Conservation (phyloP, 1,140 invertebrate species). For the Cylas formicarius region DNA sequence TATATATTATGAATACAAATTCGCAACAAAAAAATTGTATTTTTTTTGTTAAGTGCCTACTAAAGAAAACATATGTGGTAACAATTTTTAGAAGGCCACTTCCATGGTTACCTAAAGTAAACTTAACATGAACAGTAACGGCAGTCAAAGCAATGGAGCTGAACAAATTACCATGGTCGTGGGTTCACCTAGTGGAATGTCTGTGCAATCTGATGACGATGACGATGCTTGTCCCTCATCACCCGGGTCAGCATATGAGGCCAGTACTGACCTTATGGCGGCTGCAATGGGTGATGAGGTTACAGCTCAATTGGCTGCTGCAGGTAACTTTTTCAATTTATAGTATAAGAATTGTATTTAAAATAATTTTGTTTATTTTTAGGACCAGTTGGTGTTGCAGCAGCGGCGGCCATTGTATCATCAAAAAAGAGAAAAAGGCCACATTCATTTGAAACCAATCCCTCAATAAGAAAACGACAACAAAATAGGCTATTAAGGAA, state of each 20-base stretch:
- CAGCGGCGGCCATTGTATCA: slow-evolving; percentile 92
- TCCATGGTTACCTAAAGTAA: slow-evolving; percentile 33
- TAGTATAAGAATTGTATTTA: no score
- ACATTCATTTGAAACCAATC: slow-evolving; percentile 97
- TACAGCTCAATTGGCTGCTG: slow-evolving; percentile 89
- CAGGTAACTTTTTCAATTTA: slow-evolving; percentile 67
- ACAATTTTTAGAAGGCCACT: slow-evolving; percentile 29
- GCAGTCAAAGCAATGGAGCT: slow-evolving; percentile 50
- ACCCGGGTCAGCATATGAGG: slow-evolving; percentile 63
- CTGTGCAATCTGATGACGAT: slow-evolving; percentile 64
- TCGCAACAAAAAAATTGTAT: background rate
- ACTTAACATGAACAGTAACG: slow-evolving; percentile 49
- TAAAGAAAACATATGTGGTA: no score
- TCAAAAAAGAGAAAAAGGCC: slow-evolving; percentile 92
- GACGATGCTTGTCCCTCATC: slow-evolving; percentile 69
- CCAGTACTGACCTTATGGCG: slow-evolving; percentile 66
- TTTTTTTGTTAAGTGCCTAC: background rate
- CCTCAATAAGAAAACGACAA: slow-evolving; percentile 91
- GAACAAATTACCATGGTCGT: slow-evolving; percentile 43
- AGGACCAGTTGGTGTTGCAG: slow-evolving; percentile 93
- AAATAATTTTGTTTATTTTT: no score
- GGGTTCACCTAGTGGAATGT: slow-evolving; percentile 42
- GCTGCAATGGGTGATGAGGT: slow-evolving; percentile 86
- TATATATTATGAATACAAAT: slow-evolving; percentile 13
- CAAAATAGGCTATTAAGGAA: slow-evolving; percentile 88